These are phyloP conservation scores for Leucophenga montana DNA, from an alignment of 2,888 invertebrate genomes.

Conservation along the genomic window DNA sequence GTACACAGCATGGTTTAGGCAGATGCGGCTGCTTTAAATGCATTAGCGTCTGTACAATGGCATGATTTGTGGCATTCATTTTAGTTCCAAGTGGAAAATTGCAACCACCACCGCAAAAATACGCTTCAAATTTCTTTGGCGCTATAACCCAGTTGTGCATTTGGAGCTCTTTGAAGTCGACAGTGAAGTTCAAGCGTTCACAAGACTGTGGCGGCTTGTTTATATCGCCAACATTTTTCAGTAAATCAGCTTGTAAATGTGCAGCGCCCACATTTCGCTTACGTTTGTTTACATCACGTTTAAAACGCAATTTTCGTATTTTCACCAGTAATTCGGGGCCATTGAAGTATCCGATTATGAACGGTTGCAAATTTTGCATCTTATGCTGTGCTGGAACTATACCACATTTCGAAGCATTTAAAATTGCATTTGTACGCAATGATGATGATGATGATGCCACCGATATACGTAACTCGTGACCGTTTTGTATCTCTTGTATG, in stretches of 20 bases:
- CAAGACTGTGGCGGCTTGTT: conserved; percentile 78
- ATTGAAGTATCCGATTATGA: conserved; percentile 91
- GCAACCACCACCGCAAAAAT: conserved; percentile 94
- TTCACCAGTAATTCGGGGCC: conserved; percentile 78
- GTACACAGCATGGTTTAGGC: conserved; percentile 94
- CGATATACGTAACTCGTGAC: conserved; percentile 58
- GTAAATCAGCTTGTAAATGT: conserved; percentile 20
- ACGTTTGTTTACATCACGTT: conserved; percentile 71
- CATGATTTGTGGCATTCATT: conserved; percentile 97
- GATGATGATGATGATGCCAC: conserved; percentile 29
- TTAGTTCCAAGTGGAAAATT: conserved; percentile 92
- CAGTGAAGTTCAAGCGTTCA: conserved; percentile 90
- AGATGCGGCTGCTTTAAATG: conserved; percentile 87
- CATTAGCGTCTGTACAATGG: conserved; percentile 93
- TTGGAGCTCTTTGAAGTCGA: conserved; percentile 89
- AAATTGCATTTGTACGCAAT: conserved; percentile 71
- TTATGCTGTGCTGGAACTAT: conserved; percentile 75
- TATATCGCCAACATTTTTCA: conserved; percentile 35
- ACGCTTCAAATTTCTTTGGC: conserved; percentile 93
- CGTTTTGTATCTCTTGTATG: conserved; percentile 31
- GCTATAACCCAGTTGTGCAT: conserved; percentile 98
- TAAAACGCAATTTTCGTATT: conserved; percentile 71
- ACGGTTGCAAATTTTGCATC: conserved; percentile 86
- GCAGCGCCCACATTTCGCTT: conserved; percentile 63
- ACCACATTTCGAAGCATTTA: conserved; percentile 82